A percentile compares a stretch with the other conserved stretches of the same genome.
These are phyloP conservation scores for Nyctibius grandis DNA, from an alignment of 2,797 vertebrate species.

Conservation along the genomic window DNA sequence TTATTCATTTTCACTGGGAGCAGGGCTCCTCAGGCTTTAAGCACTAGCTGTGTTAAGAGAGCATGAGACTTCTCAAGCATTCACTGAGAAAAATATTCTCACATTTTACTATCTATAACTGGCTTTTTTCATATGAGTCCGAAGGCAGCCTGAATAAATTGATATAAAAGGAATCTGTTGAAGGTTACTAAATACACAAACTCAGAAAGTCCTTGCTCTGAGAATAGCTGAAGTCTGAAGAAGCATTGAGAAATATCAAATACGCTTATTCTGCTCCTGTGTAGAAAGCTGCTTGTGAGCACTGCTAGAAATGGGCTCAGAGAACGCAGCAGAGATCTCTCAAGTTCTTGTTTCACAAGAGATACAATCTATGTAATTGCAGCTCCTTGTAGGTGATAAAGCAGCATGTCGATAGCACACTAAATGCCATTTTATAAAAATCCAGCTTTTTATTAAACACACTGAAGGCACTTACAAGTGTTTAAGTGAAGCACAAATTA, in stretches of 20 bases:
- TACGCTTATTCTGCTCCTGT: not conserved
- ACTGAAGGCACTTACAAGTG: not conserved
- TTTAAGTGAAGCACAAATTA: not conserved
- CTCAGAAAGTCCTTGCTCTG: not conserved
- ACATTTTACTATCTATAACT: not conserved
- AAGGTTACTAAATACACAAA: not conserved
- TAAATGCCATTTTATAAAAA: not conserved
- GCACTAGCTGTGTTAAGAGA: not conserved
- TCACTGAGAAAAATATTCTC: not conserved
- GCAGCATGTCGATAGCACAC: not conserved
- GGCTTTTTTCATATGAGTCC: not conserved
- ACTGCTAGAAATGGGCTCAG: not conserved
- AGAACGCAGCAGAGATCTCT: not conserved
- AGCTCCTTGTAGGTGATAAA: not conserved
- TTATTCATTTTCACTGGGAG: not conserved
- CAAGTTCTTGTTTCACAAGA: not conserved
- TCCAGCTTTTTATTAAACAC: not conserved
- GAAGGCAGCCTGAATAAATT: not conserved
- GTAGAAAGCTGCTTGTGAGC: not conserved
- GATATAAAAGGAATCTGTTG: not conserved
- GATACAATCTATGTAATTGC: not conserved
- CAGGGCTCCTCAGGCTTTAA: not conserved
- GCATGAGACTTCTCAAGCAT: not conserved
- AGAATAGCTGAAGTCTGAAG: not conserved
- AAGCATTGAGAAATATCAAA: not conserved